Base-by-base conservation (phyloP, 1,140 invertebrate genomes). In the Mercenaria mercenaria region DNA sequence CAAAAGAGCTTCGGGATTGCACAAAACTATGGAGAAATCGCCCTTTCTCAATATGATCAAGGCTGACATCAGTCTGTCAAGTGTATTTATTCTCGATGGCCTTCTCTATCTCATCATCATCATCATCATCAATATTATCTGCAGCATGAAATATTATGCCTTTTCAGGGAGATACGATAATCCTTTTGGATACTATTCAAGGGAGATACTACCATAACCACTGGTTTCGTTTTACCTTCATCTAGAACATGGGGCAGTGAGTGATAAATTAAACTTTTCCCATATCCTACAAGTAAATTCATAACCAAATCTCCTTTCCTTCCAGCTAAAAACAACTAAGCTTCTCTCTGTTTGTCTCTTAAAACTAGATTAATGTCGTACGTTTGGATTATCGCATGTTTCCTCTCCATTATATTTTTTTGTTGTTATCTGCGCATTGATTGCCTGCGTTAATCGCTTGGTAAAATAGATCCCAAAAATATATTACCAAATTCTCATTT, bases 171-270 rank as follows among this genome's bases (percentile, higher is more conserved):
- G 29, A 29, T 20, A 37, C 79, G 32, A 23, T 88, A 77, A 41
- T 88, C 86, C 32, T 88, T 88, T 47, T 88, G 86, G 69, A 88
- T 88, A n/a, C 80, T 81, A 39, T 88, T 88, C 20, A 88, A 74
- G 26, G 85, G 72, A 56, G 74, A 79, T 43, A 87, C 50, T 64
- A 41, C 41, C 13, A 87, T n/a, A 61, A 56, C 69, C 37, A 76
- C 67, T 15, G 72, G 56, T 23, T 47, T 47, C 4, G 26, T 39
- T 37, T 61, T 34, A 52, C 26, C 41, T 34, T 79, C 39, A 6
- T 52, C 56, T 15, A 88, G 61, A 72, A 81, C 41, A 23, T 69
- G 23, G n/a, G 87, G 87, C 29, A 88, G 77, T 26, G 72, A 34
- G 32, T 88, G 87, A 43, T 72, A 88, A 26, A n/a, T n/a, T n/a